Conservation (phyloP, 92 coral and sea anemone genomes). For the Muricea muricata region DNA sequence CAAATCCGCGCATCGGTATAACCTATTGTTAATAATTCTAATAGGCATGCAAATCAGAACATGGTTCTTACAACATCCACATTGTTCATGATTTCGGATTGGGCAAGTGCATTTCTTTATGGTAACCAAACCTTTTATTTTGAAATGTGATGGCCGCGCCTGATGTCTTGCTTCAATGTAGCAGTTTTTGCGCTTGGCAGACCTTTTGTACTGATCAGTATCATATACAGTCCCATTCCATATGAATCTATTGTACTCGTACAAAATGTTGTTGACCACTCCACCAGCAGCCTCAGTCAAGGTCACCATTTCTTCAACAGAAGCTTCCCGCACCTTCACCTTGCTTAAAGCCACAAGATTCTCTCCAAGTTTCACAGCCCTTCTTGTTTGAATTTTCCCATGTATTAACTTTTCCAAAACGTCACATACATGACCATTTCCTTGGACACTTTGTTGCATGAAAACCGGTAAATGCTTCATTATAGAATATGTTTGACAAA, state of each 20-base stretch:
- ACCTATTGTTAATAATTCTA: not conserved
- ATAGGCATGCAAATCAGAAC: not conserved
- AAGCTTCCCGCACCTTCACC: not conserved
- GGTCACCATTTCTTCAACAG: not conserved
- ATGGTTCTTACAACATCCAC: not conserved
- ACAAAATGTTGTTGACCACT: slow-evolving; percentile 1
- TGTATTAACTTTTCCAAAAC: not conserved
- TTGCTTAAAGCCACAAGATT: not conserved
- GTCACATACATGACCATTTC: not conserved
- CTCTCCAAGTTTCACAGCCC: not conserved
- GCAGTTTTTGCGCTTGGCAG: slow-evolving; percentile 16
- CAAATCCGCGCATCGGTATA: not conserved
- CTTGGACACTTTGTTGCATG: slow-evolving; percentile 12
- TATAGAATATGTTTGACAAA: slow-evolving; percentile 27
- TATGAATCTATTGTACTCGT: not conserved
- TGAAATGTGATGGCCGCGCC: not conserved
- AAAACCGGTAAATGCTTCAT: slow-evolving; percentile 8
- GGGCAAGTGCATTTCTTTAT: not conserved
- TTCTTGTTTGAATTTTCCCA: not conserved
- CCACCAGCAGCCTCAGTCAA: not conserved
- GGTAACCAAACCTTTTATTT: not conserved
- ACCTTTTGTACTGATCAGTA: not conserved
- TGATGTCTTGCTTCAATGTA: slow-evolving; percentile 8
- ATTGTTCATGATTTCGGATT: not conserved
- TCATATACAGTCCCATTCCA: not conserved